These are phyloP conservation scores for Agapornis canus DNA, from an alignment of 2,797 vertebrate genomes.

Conservation along the genomic window DNA sequence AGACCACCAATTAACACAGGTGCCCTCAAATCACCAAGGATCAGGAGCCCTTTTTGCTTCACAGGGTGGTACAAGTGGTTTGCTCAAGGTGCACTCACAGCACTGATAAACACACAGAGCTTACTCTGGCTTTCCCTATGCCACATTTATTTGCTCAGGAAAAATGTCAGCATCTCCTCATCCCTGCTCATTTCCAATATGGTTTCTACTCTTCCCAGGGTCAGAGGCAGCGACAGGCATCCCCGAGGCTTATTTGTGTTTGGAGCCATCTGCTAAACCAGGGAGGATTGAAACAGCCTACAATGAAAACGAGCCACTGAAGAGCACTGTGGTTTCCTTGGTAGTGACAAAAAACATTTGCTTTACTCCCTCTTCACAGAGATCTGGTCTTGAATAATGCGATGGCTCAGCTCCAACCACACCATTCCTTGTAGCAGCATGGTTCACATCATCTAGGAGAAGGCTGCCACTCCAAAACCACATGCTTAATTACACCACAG, in stretches of 20 bases:
- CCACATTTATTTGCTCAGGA: not conserved
- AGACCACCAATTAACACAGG: not conserved
- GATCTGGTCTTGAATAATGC: not conserved
- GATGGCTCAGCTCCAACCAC: not conserved
- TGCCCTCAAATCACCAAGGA: not conserved
- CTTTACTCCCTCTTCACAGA: not conserved
- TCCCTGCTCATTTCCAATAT: not conserved
- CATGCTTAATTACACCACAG: not conserved
- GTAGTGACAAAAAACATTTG: not conserved
- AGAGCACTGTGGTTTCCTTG: not conserved
- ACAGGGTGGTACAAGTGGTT: rapidly evolving
- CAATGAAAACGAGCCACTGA: not conserved
- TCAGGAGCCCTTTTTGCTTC: not conserved
- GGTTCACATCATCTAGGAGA: not conserved
- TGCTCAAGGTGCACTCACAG: rapidly evolving
- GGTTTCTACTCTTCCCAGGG: not conserved
- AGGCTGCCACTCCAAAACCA: not conserved
- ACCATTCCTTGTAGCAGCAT: not conserved
- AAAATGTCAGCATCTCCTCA: not conserved
- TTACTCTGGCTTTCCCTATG: not conserved
- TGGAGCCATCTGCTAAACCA: conserved; percentile 16
- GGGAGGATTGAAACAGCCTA: not conserved
- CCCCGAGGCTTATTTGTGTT: not conserved
- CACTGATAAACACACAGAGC: not conserved
- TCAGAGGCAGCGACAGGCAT: conserved; percentile 9